A percentile compares a stretch with the other conserved stretches of the same genome.
Conservation (phyloP, 1,140 invertebrate genomes). For the Gryllus bimaculatus region DNA sequence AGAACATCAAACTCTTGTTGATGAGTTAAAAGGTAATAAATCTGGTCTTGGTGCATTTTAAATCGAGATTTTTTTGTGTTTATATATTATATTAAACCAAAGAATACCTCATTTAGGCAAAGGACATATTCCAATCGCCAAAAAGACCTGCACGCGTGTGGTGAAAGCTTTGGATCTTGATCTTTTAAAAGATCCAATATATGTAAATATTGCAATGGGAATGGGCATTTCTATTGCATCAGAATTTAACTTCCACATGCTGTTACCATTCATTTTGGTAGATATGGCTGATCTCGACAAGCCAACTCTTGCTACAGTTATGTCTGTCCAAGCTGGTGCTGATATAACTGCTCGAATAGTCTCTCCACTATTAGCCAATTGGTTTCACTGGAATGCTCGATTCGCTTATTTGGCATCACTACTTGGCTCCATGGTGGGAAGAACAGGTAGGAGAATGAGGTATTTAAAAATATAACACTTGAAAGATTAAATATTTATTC, state of each 20-base stretch:
- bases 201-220: conserved; percentile 46
- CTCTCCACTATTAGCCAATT: conserved; percentile 50
- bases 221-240: conserved; percentile 54
- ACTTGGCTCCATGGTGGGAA: conserved; percentile 47
- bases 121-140: too few species aligned
- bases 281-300: conserved; percentile 46
- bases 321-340: conserved; percentile 45
- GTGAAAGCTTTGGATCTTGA: conserved; percentile 46
- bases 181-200: conserved; percentile 45
- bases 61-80: too few species aligned
- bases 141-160: too few species aligned
- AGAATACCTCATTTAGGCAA: too few species aligned
- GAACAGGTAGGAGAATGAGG: conserved; percentile 45
- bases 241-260: conserved; percentile 55
- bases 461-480: too few species aligned
- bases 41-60: too few species aligned
- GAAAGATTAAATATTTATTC: too few species aligned
- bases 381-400: conserved; percentile 50
- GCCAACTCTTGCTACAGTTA: conserved; percentile 44
- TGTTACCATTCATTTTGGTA: conserved; percentile 53
- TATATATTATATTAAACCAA: too few species aligned
- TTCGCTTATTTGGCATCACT: conserved; percentile 58
- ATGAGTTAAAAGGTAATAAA: too few species aligned
- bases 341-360: conserved; percentile 49
- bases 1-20: too few species aligned